Evolutionary conservation across 2,888 invertebrate species (phyloP).

Genomic region (Platynereis dumerilii): DNA sequence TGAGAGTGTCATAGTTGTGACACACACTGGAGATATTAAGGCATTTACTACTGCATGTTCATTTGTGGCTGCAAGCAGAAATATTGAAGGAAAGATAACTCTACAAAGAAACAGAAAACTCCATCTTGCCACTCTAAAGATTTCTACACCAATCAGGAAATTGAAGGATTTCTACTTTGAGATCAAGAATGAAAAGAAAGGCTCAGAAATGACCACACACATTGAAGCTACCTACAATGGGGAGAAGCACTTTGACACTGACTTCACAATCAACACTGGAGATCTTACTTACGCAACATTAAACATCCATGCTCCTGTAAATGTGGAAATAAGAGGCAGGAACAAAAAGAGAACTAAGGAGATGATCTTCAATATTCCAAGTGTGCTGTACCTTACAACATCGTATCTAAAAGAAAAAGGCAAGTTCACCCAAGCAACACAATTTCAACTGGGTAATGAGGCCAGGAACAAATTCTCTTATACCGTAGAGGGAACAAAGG

Average conservation of each 20-base stretch:
- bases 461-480: constrained; percentile 37
- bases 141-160: too few species aligned
- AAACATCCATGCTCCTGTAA: constrained; percentile 13
- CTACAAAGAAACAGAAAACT: too few species aligned
- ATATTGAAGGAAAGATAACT: too few species aligned
- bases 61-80: too few species aligned
- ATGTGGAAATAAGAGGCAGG: background rate
- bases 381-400: constrained; percentile 22
- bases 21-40: too few species aligned
- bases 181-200: too few species aligned
- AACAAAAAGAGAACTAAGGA: background rate
- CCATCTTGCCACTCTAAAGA: too few species aligned
- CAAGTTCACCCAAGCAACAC: constrained; percentile 22
- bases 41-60: too few species aligned
- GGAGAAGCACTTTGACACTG: background rate
- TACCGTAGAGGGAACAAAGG: constrained; percentile 29
- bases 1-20: constrained; percentile 20
- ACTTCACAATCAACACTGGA: constrained; percentile 20
- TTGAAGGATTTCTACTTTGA: too few species aligned
- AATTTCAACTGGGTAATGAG: constrained; percentile 30
- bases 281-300: constrained; percentile 24
- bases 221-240: background rate
- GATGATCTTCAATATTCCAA: background rate
- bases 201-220: constrained; percentile 7
- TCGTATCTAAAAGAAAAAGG: constrained; percentile 14